These are phyloP conservation scores for Neotoma lepida DNA, from an alignment of 2,113 vertebrate genomes.

Conservation along the genomic window DNA sequence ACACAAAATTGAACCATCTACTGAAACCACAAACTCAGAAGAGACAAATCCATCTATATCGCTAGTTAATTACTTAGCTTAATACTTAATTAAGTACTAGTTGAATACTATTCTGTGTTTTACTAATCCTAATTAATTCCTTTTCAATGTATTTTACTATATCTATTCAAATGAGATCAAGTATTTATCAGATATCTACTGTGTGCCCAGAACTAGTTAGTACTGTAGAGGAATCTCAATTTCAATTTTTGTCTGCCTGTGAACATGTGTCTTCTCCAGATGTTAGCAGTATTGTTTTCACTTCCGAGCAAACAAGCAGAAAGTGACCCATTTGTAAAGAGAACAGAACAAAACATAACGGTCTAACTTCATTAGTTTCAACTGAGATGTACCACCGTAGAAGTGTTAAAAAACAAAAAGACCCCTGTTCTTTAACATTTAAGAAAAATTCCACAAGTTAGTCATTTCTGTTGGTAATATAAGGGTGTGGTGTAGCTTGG, in stretches of 20 bases:
- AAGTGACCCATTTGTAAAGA: background rate
- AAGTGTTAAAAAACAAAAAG: background rate
- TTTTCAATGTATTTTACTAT: conserved; percentile 63
- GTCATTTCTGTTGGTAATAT: conserved; percentile 10
- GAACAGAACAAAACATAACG: background rate
- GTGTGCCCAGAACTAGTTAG: background rate
- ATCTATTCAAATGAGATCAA: conserved; percentile 49
- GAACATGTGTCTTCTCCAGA: conserved; percentile 39
- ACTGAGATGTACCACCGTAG: conserved; percentile 14
- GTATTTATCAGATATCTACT: conserved; percentile 36
- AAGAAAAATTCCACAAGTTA: conserved; percentile 36
- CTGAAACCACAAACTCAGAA: conserved; percentile 43
- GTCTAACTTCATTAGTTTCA: conserved; percentile 39
- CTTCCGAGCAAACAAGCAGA: conserved; percentile 48
- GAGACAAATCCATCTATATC: conserved; percentile 29
- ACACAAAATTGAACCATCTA: conserved; percentile 46
- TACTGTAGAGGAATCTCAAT: background rate
- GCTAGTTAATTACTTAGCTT: conserved; percentile 54
- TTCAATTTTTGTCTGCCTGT: background rate
- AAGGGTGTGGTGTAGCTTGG: background rate
- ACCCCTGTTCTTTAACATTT: conserved; percentile 6
- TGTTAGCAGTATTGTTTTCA: conserved; percentile 63
- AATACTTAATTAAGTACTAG: conserved; percentile 48
- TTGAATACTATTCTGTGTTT: conserved; percentile 54
- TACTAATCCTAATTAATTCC: conserved; percentile 38